These are phyloP conservation scores for Macrobrachium rosenbergii DNA, from an alignment of 1,140 invertebrate species.

Conservation along the genomic window DNA sequence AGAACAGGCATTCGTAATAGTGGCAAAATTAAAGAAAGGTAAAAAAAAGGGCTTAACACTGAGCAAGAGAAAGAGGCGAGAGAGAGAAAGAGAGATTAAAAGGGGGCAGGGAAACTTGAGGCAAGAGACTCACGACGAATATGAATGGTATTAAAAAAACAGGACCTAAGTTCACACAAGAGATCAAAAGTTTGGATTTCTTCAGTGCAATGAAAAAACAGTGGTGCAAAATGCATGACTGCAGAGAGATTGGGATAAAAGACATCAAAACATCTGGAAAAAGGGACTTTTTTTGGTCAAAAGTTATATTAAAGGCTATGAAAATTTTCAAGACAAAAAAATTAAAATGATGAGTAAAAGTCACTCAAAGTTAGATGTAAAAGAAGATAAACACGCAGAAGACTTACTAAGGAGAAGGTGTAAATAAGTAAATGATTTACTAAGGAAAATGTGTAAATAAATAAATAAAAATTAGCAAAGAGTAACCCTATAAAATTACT, in stretches of 20 bases:
- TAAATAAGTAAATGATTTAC: no score
- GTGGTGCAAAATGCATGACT: not conserved
- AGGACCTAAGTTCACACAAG: not conserved
- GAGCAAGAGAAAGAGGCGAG: constrained; percentile 6
- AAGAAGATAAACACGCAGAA: no score
- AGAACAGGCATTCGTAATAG: not conserved
- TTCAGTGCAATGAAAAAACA: not conserved
- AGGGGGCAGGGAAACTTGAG: not conserved
- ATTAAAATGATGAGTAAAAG: no score
- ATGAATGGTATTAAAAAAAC: constrained; percentile 7
- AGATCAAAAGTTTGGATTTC: not conserved
- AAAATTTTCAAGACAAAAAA: no score
- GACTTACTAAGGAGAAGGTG: no score
- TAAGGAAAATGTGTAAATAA: no score
- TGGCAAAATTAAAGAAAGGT: constrained; percentile 2
- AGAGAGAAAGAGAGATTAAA: constrained; percentile 3
- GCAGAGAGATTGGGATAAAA: not conserved
- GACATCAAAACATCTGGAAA: no score
- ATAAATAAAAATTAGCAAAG: no score
- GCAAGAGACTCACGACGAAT: not conserved
- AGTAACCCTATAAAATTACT: no score
- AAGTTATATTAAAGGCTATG: no score
- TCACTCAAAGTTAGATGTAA: no score
- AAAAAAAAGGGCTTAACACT: not conserved
- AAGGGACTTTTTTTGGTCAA: no score